Conservation (phyloP, 2,797 vertebrate species). For the Toxotes lorentzi region DNA sequence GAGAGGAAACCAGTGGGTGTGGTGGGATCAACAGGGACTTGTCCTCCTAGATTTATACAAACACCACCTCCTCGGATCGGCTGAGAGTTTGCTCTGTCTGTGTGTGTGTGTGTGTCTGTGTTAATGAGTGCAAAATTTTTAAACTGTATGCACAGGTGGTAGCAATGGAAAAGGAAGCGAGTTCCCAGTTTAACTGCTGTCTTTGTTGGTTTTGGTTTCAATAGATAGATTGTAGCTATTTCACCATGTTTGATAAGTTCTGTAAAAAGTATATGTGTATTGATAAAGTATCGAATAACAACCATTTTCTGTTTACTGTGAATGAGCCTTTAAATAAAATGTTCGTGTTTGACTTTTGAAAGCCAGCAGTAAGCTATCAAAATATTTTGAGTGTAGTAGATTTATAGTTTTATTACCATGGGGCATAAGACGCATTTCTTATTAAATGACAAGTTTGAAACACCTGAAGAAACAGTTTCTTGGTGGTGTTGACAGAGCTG, state of each 20-base stretch:
- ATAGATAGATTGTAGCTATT: slow-evolving; percentile 33
- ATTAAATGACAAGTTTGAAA: slow-evolving; percentile 42
- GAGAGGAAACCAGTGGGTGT: slow-evolving; percentile 76
- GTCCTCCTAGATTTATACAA: slow-evolving; percentile 71
- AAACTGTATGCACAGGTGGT: slow-evolving; percentile 72
- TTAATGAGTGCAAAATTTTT: slow-evolving; percentile 51
- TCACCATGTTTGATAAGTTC: slow-evolving; percentile 41
- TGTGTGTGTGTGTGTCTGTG: slow-evolving; percentile 26
- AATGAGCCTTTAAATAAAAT: slow-evolving; percentile 40
- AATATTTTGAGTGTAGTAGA: slow-evolving; percentile 62
- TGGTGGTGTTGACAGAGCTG: slow-evolving; percentile 18
- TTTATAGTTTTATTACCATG: slow-evolving; percentile 48
- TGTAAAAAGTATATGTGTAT: slow-evolving; percentile 26
- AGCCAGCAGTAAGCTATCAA: slow-evolving; percentile 40
- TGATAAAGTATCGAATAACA: slow-evolving; percentile 36
- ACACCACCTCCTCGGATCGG: slow-evolving; percentile 63
- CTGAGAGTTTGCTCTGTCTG: slow-evolving; percentile 49
- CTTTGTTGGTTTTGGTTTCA: slow-evolving; percentile 61
- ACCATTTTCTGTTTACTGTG: slow-evolving; percentile 23
- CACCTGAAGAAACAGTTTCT: slow-evolving; percentile 63
- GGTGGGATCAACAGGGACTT: slow-evolving; percentile 73
- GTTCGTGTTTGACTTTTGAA: slow-evolving; percentile 39
- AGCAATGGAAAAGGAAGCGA: slow-evolving; percentile 47
- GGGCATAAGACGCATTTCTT: slow-evolving; percentile 12
- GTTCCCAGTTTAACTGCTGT: slow-evolving; percentile 47